Evolutionary conservation across 1,140 invertebrate species (phyloP), one percentile per base, ranked within the genome.

Genomic region (Phenacoccus solenopsis): DNA sequence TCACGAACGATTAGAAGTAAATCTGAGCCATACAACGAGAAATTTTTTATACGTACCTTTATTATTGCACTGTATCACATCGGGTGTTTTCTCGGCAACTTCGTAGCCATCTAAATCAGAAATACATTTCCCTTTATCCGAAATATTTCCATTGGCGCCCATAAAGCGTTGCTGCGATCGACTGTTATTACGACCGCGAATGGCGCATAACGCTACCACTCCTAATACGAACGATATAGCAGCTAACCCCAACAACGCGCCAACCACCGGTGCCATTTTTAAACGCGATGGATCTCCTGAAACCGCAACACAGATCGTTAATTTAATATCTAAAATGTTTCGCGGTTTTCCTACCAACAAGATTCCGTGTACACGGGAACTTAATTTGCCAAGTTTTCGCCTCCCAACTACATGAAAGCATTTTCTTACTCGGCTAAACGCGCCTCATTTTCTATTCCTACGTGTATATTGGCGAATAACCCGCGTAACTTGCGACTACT

Each of bases 231-330:
- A 64, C 22, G 59, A 64, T 25, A 64, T 64, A 22, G 59, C 59
- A 27, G 59, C 59, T 64, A 64, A 64, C 59, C 59, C 59, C 59
- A 64, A 64, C 59, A 64, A 64, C 25, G 59, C 59, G 21, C 22
- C 59, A 27, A 64, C 25, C 25, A 64, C 59, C 59, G 59, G 59
- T 24, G 59, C 25, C 59, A 27, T 64, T 64, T 24, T 64, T 24
- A 64, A 64, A 27, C 59, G 21, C 20, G 59, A 64, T 27, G 59
- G 59, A 64, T 64, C 59, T 64, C 59, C 59, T 64, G 21, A 27
- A 64, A 64, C 59, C 59, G 59, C 38, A 64, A 24, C 59, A 64
- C 59, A 64, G 25, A 27, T 22, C 59, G 59, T 64, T 64, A 64
- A 64, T 64, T 64, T 27, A 27, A 25, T 64, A 64, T 64, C 25